Percentiles rank a stretch among this genome's conserved stretches.
Conservation (phyloP, 2,888 invertebrate genomes). For the Mystacides longicornis region DNA sequence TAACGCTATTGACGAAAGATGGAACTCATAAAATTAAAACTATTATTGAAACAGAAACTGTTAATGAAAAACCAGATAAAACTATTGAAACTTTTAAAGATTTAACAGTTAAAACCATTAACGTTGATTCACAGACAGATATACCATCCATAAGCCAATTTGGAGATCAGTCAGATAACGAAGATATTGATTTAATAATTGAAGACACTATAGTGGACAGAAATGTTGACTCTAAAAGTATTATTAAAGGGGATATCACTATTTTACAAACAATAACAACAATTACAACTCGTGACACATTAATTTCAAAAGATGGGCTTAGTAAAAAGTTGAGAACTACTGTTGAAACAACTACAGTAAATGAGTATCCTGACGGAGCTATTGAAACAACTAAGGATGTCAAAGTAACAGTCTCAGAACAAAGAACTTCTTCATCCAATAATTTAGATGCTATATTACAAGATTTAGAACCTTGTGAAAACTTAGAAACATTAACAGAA, state of each 20-base stretch:
- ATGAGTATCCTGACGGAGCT: conserved; percentile 36
- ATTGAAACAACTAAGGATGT: conserved; percentile 42
- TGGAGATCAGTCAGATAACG: conserved; percentile 37
- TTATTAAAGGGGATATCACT: conserved; percentile 36
- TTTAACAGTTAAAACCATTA: conserved; percentile 42
- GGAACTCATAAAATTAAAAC: conserved; percentile 39
- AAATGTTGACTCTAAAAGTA: conserved; percentile 35
- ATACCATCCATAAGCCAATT: conserved; percentile 36
- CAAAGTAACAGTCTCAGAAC: conserved; percentile 39
- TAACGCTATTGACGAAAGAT: conserved; percentile 37
- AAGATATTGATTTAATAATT: conserved; percentile 33
- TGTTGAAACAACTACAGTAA: conserved; percentile 40
- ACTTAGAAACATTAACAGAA: conserved; percentile 34
- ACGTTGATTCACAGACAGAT: conserved; percentile 34
- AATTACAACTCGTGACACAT: conserved; percentile 39
- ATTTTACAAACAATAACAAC: conserved; percentile 38
- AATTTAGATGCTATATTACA: conserved; percentile 24
- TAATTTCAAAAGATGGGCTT: conserved; percentile 34
- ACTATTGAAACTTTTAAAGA: conserved; percentile 40
- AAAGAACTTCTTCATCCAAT: conserved; percentile 28
- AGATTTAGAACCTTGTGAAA: conserved; percentile 27
- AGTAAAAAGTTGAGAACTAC: conserved; percentile 41
- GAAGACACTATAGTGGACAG: conserved; percentile 36
- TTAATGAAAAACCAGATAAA: conserved; percentile 44
- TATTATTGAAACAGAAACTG: conserved; percentile 40